Evolutionary conservation across 2,888 invertebrate genomes (phyloP), one percentile per base, ranked within the genome.

Genomic region (Geophilus truncorum): DNA sequence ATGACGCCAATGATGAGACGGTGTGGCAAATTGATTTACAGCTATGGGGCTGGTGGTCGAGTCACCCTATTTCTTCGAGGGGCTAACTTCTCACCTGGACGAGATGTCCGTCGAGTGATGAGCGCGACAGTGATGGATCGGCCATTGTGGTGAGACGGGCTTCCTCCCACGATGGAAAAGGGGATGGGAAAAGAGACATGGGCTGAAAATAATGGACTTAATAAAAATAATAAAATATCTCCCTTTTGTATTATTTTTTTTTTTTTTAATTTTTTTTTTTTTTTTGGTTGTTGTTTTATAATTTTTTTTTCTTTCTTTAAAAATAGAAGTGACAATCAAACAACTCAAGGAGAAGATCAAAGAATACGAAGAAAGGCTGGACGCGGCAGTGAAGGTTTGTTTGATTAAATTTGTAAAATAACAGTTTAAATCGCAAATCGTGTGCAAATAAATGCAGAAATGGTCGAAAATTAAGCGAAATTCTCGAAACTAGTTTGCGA

Each of bases 341-440:
- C 87, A 88, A 84, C 85, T 89, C 82, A 86, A 86, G 82, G 89
- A 89, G 80, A 86, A 88, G 83, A 84, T 89, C 45, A 87, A 86
- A 83, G 87, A 88, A 83, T 86, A 87, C 83, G 88, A 89, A 83
- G 88, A 88, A 76, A 86, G 86, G 82, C 85, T 88, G 82, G 89
- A 89, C 83, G 85, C 86, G 32, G 86, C 86, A 18, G 81, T 82
- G 78, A 82, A 83, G 83, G 83, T 83, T 62, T 80, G 82, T 28
- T 0, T n/a, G 21, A 18, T 32, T 75, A n/a, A 36, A n/a, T n/a
- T n/a, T n/a, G n/a, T n/a, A n/a, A n/a, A n/a, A n/a, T n/a, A n/a
- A n/a, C n/a, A n/a, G n/a, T n/a, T n/a, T n/a, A n/a, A n/a, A n/a
- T n/a, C n/a, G n/a, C n/a, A n/a, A n/a, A n/a, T 18, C 32, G 32